Evolutionary conservation across 2,888 invertebrate genomes (phyloP).

Genomic region (Spodoptera picta): DNA sequence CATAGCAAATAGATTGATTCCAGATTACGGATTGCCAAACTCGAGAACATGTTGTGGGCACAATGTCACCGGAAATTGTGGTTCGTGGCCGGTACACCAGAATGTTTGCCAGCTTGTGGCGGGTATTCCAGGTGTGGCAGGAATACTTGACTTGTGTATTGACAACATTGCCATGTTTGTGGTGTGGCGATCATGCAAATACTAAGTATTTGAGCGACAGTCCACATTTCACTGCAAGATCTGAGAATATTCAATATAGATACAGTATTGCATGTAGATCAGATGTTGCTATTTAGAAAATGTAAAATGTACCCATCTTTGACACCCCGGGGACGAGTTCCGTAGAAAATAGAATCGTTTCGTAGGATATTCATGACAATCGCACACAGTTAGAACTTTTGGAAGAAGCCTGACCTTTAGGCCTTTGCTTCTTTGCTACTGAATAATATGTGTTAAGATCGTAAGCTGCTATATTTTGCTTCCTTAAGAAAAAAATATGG

Average conservation of each 20-base stretch:
- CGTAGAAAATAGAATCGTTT: conserved; percentile 32
- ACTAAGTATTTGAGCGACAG: conserved; percentile 2
- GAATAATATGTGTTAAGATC: conserved; percentile 3
- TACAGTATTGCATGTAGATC: not conserved
- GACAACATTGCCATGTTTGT: conserved; percentile 11
- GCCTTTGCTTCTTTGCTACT: not conserved
- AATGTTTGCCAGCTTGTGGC: conserved; percentile 27
- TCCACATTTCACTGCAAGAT: not conserved
- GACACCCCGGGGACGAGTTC: conserved; percentile 3
- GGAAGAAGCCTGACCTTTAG: conserved; percentile 24
- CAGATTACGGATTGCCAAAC: conserved; percentile 12
- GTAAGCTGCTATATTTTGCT: not conserved
- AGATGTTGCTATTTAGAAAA: conserved; percentile 3
- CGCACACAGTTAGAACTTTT: conserved; percentile 9
- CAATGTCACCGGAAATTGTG: conserved; percentile 30
- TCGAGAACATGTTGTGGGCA: conserved; percentile 13
- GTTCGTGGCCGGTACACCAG: conserved; percentile 15
- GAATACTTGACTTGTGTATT: conserved; percentile 13
- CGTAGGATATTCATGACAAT: conserved; percentile 35
- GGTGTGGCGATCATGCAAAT: conserved; percentile 10
- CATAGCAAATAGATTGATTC: not conserved
- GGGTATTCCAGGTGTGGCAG: conserved; percentile 21
- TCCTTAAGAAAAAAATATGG: no score
- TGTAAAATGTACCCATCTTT: conserved; percentile 14
- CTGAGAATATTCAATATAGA: not conserved